Evolutionary conservation across 2,113 vertebrate species (phyloP).

Genomic region (Xenus cinereus): DNA sequence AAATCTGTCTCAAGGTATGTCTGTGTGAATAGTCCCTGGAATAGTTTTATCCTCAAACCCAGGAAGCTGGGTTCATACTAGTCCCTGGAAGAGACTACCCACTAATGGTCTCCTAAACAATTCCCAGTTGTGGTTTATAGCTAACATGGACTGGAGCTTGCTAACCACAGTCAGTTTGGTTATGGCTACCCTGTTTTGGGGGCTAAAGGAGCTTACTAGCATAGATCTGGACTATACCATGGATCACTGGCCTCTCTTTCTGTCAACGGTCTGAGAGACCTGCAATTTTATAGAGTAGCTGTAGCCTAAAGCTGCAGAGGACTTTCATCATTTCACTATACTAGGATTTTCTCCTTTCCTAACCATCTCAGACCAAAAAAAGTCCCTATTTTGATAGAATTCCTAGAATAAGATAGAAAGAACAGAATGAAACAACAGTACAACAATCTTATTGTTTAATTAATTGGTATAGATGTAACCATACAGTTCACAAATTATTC

Average conservation of each 20-base stretch:
- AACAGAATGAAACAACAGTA: neutral
- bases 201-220: neutral
- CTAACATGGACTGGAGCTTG: neutral
- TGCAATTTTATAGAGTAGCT: neutral
- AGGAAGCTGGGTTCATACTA: neutral
- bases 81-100: neutral
- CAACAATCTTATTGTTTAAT: neutral
- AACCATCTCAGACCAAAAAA: neutral
- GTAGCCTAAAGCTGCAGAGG: neutral
- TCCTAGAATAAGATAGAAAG: neutral
- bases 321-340: neutral
- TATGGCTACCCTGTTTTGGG: neutral
- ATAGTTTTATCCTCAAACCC: neutral
- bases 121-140: neutral
- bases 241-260: neutral
- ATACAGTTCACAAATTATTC: neutral
- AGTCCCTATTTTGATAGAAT: neutral
- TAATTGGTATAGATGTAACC: neutral
- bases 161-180: neutral
- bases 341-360: neutral
- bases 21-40: neutral
- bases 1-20: neutral
- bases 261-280: neutral
- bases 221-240: neutral
- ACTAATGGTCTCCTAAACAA: neutral